A percentile compares a stretch with the other conserved stretches of the same genome.
These are phyloP conservation scores for Coracias cyanogaster DNA, from an alignment of 2,797 vertebrate genomes.

Conservation along the genomic window DNA sequence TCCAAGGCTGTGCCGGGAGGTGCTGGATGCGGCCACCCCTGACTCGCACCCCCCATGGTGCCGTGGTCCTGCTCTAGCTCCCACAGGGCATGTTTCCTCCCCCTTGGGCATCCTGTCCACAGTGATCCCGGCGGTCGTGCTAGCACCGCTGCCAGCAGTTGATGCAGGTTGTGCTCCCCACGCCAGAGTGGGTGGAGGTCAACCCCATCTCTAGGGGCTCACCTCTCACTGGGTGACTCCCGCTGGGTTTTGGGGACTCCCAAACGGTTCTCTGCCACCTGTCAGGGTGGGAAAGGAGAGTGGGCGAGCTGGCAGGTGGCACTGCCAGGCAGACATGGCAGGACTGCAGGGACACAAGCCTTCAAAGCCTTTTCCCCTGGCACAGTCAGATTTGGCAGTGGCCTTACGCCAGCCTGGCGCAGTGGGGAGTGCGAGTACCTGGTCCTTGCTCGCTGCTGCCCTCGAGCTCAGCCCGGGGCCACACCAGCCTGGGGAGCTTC, in stretches of 20 bases:
- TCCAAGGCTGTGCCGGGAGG: neutral
- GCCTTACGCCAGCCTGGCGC: neutral
- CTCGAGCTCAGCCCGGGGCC: neutral
- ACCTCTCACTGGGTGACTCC: neutral
- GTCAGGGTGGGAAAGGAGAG: neutral
- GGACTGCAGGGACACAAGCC: neutral
- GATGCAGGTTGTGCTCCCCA: accelerated
- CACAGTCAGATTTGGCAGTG: neutral
- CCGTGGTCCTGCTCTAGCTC: neutral
- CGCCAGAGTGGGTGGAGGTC: neutral
- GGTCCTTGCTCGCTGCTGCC: accelerated
- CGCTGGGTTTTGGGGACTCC: neutral
- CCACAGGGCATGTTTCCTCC: accelerated
- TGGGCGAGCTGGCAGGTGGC: accelerated
- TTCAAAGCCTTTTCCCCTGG: neutral
- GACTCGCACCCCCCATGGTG: accelerated
- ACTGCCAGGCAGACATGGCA: neutral
- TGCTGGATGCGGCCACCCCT: neutral
- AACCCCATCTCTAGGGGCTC: neutral
- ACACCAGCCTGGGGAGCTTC: neutral
- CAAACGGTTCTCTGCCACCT: accelerated
- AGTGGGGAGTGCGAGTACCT: accelerated
- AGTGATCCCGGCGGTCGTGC: neutral
- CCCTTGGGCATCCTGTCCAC: accelerated
- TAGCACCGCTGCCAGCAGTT: accelerated